A percentile compares a stretch with the other conserved stretches of the same genome.
Evolutionary conservation across 1,140 invertebrate species (phyloP).

Genomic region (Pogonomyrmex californicus): DNA sequence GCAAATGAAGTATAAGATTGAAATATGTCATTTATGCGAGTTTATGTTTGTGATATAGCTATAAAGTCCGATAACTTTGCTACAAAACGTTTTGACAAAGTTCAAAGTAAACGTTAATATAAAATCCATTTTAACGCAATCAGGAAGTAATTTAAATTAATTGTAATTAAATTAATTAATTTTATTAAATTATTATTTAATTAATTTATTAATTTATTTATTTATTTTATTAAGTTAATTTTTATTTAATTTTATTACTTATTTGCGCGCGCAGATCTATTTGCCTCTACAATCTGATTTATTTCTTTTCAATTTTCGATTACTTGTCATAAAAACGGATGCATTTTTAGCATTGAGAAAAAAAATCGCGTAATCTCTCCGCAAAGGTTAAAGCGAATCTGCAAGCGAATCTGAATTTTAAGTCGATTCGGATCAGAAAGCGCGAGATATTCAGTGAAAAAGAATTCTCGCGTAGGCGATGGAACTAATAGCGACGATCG

Average conservation of each 20-base stretch:
- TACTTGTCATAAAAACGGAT: neutral
- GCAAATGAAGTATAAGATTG: neutral
- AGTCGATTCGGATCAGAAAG: conserved; percentile 31
- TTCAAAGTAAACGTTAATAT: neutral
- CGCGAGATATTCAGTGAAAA: conserved; percentile 33
- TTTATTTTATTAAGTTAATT: neutral
- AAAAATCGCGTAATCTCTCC: neutral
- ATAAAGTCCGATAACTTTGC: neutral
- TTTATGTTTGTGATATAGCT: conserved; percentile 8
- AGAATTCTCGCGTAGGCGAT: conserved; percentile 46
- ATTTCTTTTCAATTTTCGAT: neutral
- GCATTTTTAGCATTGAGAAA: neutral
- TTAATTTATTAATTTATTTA: too few species aligned
- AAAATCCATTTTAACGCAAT: neutral
- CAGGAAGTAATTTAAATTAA: neutral
- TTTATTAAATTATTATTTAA: too few species aligned
- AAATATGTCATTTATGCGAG: neutral
- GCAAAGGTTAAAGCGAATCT: too few species aligned
- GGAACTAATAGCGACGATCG: conserved; percentile 67
- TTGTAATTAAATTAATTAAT: too few species aligned
- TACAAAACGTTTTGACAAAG: neutral
- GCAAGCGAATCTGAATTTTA: neutral
- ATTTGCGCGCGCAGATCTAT: neutral
- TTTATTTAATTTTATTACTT: conserved; percentile 21
- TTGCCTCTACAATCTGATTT: neutral